Percentiles rank a stretch among this genome's conserved stretches.
Evolutionary conservation across 1,140 invertebrate genomes (phyloP).

Genomic region (Ceratosolen fusciceps): DNA sequence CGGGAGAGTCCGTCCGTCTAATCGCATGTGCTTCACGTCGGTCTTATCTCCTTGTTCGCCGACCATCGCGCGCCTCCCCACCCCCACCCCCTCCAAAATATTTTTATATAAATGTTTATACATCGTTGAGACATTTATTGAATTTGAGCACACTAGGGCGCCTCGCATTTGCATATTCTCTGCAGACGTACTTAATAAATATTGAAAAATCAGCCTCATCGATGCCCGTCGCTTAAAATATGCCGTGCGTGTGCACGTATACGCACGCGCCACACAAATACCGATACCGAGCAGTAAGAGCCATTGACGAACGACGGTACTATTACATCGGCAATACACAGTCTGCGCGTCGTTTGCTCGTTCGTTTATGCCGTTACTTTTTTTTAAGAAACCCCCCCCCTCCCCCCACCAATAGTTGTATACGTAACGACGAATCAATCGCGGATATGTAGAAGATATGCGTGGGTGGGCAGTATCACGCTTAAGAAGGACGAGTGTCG

Average conservation of each 20-base stretch:
- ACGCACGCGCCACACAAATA: slow-evolving; percentile 40
- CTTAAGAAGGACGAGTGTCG: too few relatives aligned
- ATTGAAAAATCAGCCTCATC: slow-evolving; percentile 30
- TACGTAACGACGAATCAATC: too few relatives aligned
- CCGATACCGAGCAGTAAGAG: too few relatives aligned
- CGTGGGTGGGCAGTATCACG: too few relatives aligned
- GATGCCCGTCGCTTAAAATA: slow-evolving; percentile 54
- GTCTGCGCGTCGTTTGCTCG: too few relatives aligned
- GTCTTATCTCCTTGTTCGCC: neutral
- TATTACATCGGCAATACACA: too few relatives aligned
- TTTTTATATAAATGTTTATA: slow-evolving; percentile 25
- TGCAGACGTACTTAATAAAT: slow-evolving; percentile 47
- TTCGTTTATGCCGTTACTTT: slow-evolving; percentile 38
- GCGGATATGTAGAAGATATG: too few relatives aligned
- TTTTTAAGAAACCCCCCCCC: slow-evolving; percentile 31
- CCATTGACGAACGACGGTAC: too few relatives aligned
- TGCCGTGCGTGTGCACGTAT: slow-evolving; percentile 41
- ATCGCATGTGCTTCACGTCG: slow-evolving; percentile 6
- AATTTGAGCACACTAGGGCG: slow-evolving; percentile 59
- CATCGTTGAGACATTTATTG: slow-evolving; percentile 54
- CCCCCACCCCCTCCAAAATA: slow-evolving; percentile 25
- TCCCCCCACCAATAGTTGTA: too few relatives aligned
- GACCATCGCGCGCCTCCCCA: neutral
- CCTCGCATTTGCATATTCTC: slow-evolving; percentile 54
- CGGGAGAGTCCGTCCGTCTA: slow-evolving; percentile 34